Conservation (phyloP, 2,888 invertebrate species). For the Nebria brevicollis region DNA sequence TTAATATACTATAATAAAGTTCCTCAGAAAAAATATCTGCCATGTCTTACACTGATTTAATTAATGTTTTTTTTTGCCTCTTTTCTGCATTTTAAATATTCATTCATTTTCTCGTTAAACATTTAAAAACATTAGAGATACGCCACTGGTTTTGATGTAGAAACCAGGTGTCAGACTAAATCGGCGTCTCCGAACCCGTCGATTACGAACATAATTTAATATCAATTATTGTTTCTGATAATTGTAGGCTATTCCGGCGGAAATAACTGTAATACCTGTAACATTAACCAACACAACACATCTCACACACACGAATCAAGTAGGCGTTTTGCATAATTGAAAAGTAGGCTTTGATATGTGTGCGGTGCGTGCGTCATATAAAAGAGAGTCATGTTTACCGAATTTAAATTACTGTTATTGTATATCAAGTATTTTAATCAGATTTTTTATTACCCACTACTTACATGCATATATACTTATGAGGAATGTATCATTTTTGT, state of each 20-base stretch:
- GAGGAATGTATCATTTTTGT: neutral
- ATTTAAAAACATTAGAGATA: neutral
- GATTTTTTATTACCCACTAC: neutral
- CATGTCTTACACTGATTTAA: too few species aligned
- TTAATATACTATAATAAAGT: too few species aligned
- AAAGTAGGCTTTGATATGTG: neutral
- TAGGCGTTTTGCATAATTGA: conserved; percentile 18
- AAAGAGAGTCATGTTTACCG: conserved; percentile 7
- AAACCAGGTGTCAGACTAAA: conserved; percentile 22
- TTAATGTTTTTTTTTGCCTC: too few species aligned
- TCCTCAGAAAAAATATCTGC: too few species aligned
- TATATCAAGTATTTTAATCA: neutral
- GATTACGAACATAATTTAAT: conserved; percentile 37
- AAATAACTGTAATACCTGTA: conserved; percentile 24
- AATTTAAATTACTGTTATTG: conserved; percentile 10
- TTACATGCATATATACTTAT: neutral
- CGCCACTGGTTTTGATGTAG: conserved; percentile 11
- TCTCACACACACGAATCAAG: neutral
- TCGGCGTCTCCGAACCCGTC: conserved; percentile 19
- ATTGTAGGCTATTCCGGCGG: conserved; percentile 22
- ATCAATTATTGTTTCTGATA: conserved; percentile 31
- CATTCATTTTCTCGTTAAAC: too few species aligned
- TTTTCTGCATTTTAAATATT: too few species aligned
- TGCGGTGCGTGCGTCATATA: conserved; percentile 7
- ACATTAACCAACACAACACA: conserved; percentile 8